Base-by-base conservation (phyloP, 2,888 invertebrate genomes). In the Drosophila siamana region DNA sequence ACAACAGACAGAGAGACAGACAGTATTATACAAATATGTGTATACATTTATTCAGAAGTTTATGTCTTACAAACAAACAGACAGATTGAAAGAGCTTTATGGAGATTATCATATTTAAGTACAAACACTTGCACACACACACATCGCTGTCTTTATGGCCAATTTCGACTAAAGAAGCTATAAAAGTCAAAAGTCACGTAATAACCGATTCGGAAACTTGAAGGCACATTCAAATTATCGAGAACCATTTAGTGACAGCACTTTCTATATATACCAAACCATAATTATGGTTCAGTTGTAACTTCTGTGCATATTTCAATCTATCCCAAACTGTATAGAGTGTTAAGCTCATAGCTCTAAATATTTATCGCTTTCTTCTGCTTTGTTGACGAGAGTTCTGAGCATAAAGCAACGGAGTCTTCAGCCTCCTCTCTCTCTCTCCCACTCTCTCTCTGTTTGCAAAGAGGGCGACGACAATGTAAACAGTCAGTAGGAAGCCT, bases 401-500 rank as follows among this genome's bases (percentile, higher is more conserved):
- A 36, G 24, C 11, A 38, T 43, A n/a, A n/a, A 30, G 24, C 9
- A 22, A 5, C 30, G 22, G 4, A 33, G 1, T 33, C 33, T 33
- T 6, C 19, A 19, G 19, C 19, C n/a, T n/a, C n/a, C n/a, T n/a
- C n/a, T 19, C 19, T 19, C 19, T 3, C 19, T 30, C 62, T 63
- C 44, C 51, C 9, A 1, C 28, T 28, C 28, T 28, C 3, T 28
- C 11, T 26, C 26, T 26, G 26, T 26, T 43, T 44, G 4, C 30
- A 22, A 22, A 38, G 16, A 13, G 41, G 15, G 9, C 16, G 30
- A 33, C 26, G 50, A 3, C 50, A 22, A 50, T 48, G 52, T 33
- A 50, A 68, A 68, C 16, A 52, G 38, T 26, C 57, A 33, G 9
- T 36, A 61, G 19, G 26, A 48, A 33, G 56, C n/a, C 13, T 48